Base-by-base conservation (phyloP, 2,113 vertebrate species). In the Scomber colias region DNA sequence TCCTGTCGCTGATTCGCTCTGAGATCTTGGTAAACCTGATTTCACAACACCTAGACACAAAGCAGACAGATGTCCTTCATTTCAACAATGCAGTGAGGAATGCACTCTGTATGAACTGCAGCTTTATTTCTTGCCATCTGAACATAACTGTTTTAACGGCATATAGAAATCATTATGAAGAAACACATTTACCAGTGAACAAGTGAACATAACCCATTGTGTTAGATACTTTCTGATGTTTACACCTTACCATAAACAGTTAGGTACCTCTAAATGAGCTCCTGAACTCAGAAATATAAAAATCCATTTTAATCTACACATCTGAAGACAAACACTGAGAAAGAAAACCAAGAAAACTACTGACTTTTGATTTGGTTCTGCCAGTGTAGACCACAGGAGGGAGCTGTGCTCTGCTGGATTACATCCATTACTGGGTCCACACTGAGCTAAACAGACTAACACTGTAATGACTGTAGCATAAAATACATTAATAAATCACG, bases 1-100 rank as follows among this genome's bases (percentile, higher is more conserved):
- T 8, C 93, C 95, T 1, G 90, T 85, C 0, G 88, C 84, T 14
- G 90, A 91, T 69, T 96, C 96, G 11, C 93, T 96, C 71, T 95
- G 95, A 31, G 92, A 94, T 57, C 95, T 94, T 0, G 93, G 95
- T 56, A 95, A 79, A 81, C 89, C 93, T 57, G 80, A 75, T 83
- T 85, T 94, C 88, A 50, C 82, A 56, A 86, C 85, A 77, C 90
- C 94, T 95, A 62, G 1, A 82, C 60, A 79, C 81, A 80, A 83
- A 65, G 51, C 64, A 73, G 30, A 78, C 59, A 35, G 13, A 60
- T 19, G 16, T 1, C 62, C 60, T 63, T n/a, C 7, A 3, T 60
- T 46, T 81, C 44, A 76, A 56, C 40, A 73, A 13, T 53, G 53
- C 21, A 17, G 14, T 51, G 71, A 27, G 24, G 75, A 54, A 55